Conservation (phyloP, 2,113 vertebrate genomes). For the Sylvia atricapilla region DNA sequence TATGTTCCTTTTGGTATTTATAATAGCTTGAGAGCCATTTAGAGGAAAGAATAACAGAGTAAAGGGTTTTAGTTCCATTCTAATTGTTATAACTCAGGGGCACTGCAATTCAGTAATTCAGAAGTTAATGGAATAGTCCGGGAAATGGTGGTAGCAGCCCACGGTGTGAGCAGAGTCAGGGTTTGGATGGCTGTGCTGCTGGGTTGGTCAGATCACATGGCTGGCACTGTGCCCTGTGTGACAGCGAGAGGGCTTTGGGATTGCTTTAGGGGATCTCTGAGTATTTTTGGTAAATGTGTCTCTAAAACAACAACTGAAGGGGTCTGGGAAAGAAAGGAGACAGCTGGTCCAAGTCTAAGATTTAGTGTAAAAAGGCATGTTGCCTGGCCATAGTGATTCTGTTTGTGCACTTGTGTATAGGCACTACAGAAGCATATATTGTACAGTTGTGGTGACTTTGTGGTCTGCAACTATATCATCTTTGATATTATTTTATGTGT, state of each 20-base stretch:
- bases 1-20: not conserved
- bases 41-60: not conserved
- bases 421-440: not conserved
- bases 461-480: not conserved
- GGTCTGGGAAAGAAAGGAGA: not conserved
- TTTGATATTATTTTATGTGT: not conserved
- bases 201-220: rapidly evolving
- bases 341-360: not conserved
- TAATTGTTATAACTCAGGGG: not conserved
- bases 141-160: not conserved
- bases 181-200: not conserved
- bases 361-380: not conserved
- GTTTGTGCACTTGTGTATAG: rapidly evolving
- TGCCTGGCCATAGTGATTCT: not conserved
- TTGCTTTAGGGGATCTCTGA: not conserved
- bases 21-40: not conserved
- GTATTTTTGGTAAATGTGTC: not conserved
- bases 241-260: not conserved
- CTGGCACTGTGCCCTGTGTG: rapidly evolving
- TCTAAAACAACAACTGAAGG: not conserved
- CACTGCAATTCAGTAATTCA: not conserved
- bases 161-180: not conserved
- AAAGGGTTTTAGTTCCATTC: not conserved
- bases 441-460: not conserved
- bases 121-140: not conserved